phyloP scores from a whole-genome alignment of 1,140 invertebrate genomes.

The Sycophila sp. region DNA sequence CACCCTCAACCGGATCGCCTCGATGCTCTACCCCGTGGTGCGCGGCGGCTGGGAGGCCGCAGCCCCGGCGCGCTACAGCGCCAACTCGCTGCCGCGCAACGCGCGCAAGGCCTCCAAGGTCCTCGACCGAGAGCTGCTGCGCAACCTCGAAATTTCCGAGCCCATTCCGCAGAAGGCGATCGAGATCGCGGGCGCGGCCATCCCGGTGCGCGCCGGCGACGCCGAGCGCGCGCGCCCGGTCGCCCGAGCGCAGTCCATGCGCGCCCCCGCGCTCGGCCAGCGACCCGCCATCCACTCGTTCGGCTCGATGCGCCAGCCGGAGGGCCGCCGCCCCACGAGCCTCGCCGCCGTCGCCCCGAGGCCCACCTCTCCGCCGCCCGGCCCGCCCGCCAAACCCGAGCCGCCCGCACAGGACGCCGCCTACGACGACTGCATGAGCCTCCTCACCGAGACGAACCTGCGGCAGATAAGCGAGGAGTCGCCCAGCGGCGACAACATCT shows the following conservation, averaged over 20 bases:
- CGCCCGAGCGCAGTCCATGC: conserved; percentile 81
- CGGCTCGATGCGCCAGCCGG: conserved; percentile 78
- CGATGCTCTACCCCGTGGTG: conserved; percentile 74
- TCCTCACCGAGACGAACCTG: conserved; percentile 68
- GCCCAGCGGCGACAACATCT: conserved; percentile 78
- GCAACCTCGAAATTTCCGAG: conserved; percentile 82
- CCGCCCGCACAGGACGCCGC: conserved; percentile 47
- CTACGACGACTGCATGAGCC: conserved; percentile 82
- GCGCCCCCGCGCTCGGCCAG: conserved; percentile 69
- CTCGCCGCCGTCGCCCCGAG: conserved; percentile 70
- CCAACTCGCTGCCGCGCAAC: conserved; percentile 70
- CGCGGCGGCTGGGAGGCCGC: neutral
- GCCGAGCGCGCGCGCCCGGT: conserved; percentile 64
- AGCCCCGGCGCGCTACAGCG: conserved; percentile 49
- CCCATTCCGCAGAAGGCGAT: conserved; percentile 79
- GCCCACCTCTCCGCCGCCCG: conserved; percentile 75
- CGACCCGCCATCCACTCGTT: conserved; percentile 76
- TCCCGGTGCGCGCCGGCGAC: conserved; percentile 67
- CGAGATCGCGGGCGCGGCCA: conserved; percentile 68
- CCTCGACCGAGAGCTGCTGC: conserved; percentile 75
- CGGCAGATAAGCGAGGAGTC: conserved; percentile 75
- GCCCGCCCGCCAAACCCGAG: conserved; percentile 63
- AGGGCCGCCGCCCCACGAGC: conserved; percentile 75
- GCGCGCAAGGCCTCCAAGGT: conserved; percentile 72
- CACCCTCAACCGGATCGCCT: conserved; percentile 78